A percentile compares a stretch with the other conserved stretches of the same genome.
phyloP scores from a whole-genome alignment of 1,140 invertebrate species.

The Cydia splendana region DNA sequence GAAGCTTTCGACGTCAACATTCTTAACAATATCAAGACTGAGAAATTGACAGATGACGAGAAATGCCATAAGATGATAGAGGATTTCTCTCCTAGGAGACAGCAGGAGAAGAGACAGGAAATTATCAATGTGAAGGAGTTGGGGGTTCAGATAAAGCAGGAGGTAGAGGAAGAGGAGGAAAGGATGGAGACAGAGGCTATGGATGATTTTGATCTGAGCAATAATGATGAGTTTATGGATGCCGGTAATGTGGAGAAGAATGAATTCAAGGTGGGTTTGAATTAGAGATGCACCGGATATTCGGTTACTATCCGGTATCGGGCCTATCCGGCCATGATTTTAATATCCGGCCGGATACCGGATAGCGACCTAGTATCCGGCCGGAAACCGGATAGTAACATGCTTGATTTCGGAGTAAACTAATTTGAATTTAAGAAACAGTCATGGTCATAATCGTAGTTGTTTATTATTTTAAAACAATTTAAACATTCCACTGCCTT shows the following conservation, averaged over 20 bases:
- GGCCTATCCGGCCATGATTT: too few species aligned
- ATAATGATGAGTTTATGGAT: slow-evolving; percentile 3
- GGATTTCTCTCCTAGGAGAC: slow-evolving; percentile 59
- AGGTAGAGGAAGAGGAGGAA: slow-evolving; percentile 40
- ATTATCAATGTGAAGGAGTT: slow-evolving; percentile 75
- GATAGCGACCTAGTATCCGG: too few species aligned
- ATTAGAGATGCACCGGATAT: not conserved
- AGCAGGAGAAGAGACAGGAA: slow-evolving; percentile 56
- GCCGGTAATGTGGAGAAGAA: not conserved
- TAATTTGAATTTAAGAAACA: too few species aligned
- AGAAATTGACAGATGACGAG: slow-evolving; percentile 67
- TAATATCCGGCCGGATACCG: too few species aligned
- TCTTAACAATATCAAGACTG: slow-evolving; percentile 72
- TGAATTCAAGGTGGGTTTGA: slow-evolving; percentile 32
- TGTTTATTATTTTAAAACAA: too few species aligned
- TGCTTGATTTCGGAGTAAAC: too few species aligned
- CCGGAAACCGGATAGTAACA: too few species aligned
- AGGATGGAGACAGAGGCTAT: slow-evolving; percentile 36
- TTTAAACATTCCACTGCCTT: too few species aligned
- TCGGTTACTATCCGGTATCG: too few species aligned
- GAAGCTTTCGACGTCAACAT: slow-evolving; percentile 66
- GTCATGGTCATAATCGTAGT: too few species aligned
- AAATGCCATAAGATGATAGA: slow-evolving; percentile 47
- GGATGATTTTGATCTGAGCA: slow-evolving; percentile 30
- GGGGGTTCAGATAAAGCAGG: slow-evolving; percentile 65